Base-by-base conservation (phyloP, 2,888 invertebrate genomes). In the Drymonia ruficornis region DNA sequence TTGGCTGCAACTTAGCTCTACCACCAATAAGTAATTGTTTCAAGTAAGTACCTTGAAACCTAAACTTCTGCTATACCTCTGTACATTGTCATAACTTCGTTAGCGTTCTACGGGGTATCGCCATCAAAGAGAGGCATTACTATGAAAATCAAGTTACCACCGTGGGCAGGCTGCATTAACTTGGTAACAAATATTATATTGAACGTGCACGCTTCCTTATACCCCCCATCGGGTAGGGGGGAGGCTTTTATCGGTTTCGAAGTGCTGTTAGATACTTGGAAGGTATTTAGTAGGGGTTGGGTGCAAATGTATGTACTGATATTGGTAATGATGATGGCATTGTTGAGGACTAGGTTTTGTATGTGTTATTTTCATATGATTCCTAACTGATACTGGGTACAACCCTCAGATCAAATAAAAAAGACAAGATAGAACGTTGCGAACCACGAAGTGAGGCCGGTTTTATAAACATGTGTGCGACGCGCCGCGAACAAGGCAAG, bases 111-210 rank as follows among this genome's bases (percentile, higher is more conserved):
- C 12, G n/a, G 28, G 31, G 42, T 50, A 28, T 51, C 40, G 43
- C 16, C 48, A 43, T 12, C 42, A 53, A 34, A 43, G 34, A 31
- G 54, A 59, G 55, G 55, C 69, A 72, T 72, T 75, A 71, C 67
- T 75, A 78, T 77, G 74, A 73, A 79, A 82, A 82, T 83, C 65
- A 62, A 81, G 70, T 82, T 81, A 80, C 56, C 57, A 49, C 50
- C 50, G 57, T 53, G 67, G 68, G 61, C 64, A 66, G 53, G 61
- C 63, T 60, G 70, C 69, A 72, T 72, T 75, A 69, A 72, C 69
- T 71, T 62, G 28, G 56, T 57, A 68, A 64, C 62, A 63, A 69
- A 74, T 64, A 72, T 67, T 68, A 71, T 70, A 66, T 63, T 64
- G 65, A 60, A 60, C 61, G 45, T 50, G 49, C 54, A 63, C 53